Percentiles rank a stretch among this genome's conserved stretches.
These are phyloP conservation scores for Pristionchus maxplancki DNA, from an alignment of 2,888 invertebrate genomes.

Conservation along the genomic window DNA sequence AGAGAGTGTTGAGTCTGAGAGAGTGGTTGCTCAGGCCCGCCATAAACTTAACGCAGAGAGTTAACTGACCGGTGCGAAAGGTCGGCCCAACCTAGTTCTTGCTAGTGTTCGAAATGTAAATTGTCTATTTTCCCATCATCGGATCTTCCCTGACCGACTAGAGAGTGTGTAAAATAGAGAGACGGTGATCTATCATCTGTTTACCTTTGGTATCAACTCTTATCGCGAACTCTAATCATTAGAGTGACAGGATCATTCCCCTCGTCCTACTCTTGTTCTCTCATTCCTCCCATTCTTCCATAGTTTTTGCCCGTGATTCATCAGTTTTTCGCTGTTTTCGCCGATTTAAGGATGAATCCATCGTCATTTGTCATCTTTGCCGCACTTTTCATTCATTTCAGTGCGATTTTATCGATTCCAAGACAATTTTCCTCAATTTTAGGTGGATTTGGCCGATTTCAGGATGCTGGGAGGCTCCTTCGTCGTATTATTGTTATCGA, in stretches of 20 bases:
- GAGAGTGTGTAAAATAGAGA: background rate
- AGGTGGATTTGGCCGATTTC: background rate
- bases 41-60: slow-evolving; percentile 15
- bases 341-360: too few species aligned
- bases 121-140: background rate
- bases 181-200: background rate
- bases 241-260: background rate
- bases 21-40: background rate
- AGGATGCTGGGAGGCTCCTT: background rate
- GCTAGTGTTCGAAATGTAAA: background rate
- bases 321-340: too few species aligned
- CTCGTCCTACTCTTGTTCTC: background rate
- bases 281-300: background rate
- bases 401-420: background rate
- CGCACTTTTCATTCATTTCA: too few species aligned
- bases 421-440: background rate
- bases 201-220: background rate
- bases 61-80: background rate
- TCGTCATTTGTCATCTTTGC: too few species aligned
- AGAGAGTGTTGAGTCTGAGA: background rate
- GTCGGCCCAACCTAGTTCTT: background rate
- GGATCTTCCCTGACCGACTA: background rate
- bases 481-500: slow-evolving; percentile 9
- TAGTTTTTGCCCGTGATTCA: too few species aligned
- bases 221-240: slow-evolving; percentile 13